These are phyloP conservation scores for Parelbella ahira DNA, from an alignment of 2,888 invertebrate species.

Conservation along the genomic window DNA sequence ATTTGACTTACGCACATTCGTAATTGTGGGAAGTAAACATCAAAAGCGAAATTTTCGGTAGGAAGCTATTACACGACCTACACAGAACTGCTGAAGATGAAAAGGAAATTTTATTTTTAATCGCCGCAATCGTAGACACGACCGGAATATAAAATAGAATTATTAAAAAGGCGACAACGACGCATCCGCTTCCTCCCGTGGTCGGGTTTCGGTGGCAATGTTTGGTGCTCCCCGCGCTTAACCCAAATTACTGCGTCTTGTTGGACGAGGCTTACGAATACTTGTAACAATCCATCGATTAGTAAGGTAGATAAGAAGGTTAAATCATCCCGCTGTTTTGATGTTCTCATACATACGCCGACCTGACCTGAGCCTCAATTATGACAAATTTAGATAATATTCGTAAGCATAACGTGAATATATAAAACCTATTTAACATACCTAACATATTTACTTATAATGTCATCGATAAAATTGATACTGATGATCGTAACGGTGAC, in stretches of 20 bases:
- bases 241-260: slow-evolving; percentile 5
- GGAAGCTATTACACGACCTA: slow-evolving; percentile 51
- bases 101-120: slow-evolving; percentile 67
- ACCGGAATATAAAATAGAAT: slow-evolving; percentile 64
- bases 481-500: too few species aligned
- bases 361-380: too few species aligned
- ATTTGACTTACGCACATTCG: slow-evolving; percentile 30
- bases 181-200: slow-evolving; percentile 71
- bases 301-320: too few species aligned
- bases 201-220: slow-evolving; percentile 43
- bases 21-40: slow-evolving; percentile 44
- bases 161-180: slow-evolving; percentile 70
- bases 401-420: too few species aligned
- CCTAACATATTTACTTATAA: too few species aligned
- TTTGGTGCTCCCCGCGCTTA: slow-evolving; percentile 7
- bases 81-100: slow-evolving; percentile 51
- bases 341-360: too few species aligned
- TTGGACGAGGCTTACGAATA: background rate
- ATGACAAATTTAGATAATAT: too few species aligned
- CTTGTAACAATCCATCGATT: too few species aligned
- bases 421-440: too few species aligned
- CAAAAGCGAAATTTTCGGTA: slow-evolving; percentile 51
- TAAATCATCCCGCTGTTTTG: too few species aligned
- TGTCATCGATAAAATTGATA: too few species aligned
- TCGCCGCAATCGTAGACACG: slow-evolving; percentile 53